A percentile compares a stretch with the other conserved stretches of the same genome.
Conservation (phyloP, 2,797 vertebrate genomes). For the Neoniphon sammara region DNA sequence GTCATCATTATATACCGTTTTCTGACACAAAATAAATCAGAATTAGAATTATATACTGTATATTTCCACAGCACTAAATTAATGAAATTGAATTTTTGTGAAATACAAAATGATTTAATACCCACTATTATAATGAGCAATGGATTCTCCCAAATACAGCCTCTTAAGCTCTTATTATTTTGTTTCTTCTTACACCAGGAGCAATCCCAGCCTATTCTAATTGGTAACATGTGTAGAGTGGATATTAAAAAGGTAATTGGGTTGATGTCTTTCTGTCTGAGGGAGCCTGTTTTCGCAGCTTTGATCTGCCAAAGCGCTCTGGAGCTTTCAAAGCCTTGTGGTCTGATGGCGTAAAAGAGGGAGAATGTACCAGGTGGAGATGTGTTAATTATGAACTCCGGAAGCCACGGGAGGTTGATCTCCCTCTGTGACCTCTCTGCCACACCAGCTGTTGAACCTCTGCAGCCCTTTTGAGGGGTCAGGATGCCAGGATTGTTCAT, state of each 20-base stretch:
- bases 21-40: no score
- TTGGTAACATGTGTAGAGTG: conserved; percentile 64
- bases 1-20: not conserved
- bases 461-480: conserved; percentile 36
- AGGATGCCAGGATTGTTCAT: conserved; percentile 19
- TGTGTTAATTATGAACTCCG: conserved; percentile 71
- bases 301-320: conserved; percentile 69
- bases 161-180: conserved; percentile 17
- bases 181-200: conserved; percentile 39
- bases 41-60: no score
- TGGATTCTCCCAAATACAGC: conserved; percentile 3
- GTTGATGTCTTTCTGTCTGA: conserved; percentile 63
- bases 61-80: no score
- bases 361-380: conserved; percentile 67
- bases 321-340: conserved; percentile 52
- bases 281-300: conserved; percentile 53
- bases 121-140: conserved; percentile 1
- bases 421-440: conserved; percentile 55
- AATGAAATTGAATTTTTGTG: not conserved
- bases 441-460: conserved; percentile 64
- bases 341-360: conserved; percentile 45
- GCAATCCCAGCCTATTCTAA: conserved; percentile 46
- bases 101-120: conserved; percentile 17
- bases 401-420: conserved; percentile 56
- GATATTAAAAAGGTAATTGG: conserved; percentile 74